Conservation (phyloP, 1,140 invertebrate genomes). For the Pseudachorutes palmiensis region DNA sequence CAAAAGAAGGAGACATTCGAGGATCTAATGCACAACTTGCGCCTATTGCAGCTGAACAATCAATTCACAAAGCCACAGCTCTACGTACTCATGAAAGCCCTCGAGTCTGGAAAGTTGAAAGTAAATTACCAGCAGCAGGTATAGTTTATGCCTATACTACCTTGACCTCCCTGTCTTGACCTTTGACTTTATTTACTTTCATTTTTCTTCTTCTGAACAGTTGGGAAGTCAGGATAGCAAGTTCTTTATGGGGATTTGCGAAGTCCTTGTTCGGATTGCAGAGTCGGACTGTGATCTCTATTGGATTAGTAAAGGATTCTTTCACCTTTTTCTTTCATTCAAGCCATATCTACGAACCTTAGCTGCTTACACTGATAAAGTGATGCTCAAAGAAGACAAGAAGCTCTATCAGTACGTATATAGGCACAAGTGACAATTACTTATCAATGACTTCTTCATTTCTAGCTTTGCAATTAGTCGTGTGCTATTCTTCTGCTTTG, state of each 20-base stretch:
- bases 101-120: conserved; percentile 58
- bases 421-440: no score
- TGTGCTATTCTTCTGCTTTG: no score
- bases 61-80: conserved; percentile 51
- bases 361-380: conserved; percentile 54
- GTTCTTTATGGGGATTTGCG: conserved; percentile 52
- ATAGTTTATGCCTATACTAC: conserved; percentile 28
- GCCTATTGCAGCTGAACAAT: conserved; percentile 54
- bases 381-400: conserved; percentile 63
- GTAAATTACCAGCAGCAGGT: conserved; percentile 51
- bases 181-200: no score
- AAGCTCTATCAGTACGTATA: conserved; percentile 49
- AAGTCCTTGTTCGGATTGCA: conserved; percentile 58
- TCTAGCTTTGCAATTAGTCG: no score
- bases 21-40: conserved; percentile 62
- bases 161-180: no score
- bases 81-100: conserved; percentile 65
- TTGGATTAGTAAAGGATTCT: conserved; percentile 66
- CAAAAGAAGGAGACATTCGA: conserved; percentile 64
- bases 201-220: conserved; percentile 17
- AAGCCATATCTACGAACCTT: conserved; percentile 55
- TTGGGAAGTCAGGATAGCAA: conserved; percentile 16
- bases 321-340: conserved; percentile 56
- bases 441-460: conserved; percentile 12
- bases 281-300: conserved; percentile 65